Evolutionary conservation across 1,140 invertebrate genomes (phyloP).

Genomic region (Galleria mellonella): DNA sequence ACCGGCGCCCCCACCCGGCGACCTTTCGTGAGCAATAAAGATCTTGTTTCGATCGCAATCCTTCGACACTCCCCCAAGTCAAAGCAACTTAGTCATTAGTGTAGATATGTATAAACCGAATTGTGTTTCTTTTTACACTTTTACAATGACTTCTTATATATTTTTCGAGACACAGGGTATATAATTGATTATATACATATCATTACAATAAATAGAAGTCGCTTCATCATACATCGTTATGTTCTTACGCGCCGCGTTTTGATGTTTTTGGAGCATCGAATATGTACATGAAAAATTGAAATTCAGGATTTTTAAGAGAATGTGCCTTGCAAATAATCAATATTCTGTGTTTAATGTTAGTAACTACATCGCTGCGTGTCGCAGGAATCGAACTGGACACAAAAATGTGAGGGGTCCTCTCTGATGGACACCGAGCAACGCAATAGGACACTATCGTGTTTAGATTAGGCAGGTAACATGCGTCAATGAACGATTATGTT

Average conservation of each 20-base stretch:
- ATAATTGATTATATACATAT: conserved; percentile 63
- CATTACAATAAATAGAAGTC: conserved; percentile 48
- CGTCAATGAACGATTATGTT: neutral
- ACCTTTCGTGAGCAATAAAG: conserved; percentile 39
- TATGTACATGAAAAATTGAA: conserved; percentile 52
- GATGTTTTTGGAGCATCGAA: conserved; percentile 45
- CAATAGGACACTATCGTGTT: conserved; percentile 10
- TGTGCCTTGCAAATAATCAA: conserved; percentile 72
- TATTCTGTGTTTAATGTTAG: conserved; percentile 73
- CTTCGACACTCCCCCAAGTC: conserved; percentile 31
- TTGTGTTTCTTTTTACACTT: conserved; percentile 27
- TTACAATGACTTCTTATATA: conserved; percentile 31
- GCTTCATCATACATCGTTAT: conserved; percentile 31
- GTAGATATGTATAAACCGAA: conserved; percentile 39
- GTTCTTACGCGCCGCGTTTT: conserved; percentile 39
- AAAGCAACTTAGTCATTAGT: conserved; percentile 37
- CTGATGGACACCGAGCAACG: conserved; percentile 9
- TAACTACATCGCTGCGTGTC: conserved; percentile 46
- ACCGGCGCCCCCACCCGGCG: conserved; percentile 4
- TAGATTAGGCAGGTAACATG: conserved; percentile 25
- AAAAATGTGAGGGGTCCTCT: neutral
- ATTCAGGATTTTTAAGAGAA: conserved; percentile 71
- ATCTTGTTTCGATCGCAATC: conserved; percentile 41
- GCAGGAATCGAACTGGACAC: conserved; percentile 20
- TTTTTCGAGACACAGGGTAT: conserved; percentile 68